Conservation (phyloP, 2,888 invertebrate species). For the Mythimna impura region DNA sequence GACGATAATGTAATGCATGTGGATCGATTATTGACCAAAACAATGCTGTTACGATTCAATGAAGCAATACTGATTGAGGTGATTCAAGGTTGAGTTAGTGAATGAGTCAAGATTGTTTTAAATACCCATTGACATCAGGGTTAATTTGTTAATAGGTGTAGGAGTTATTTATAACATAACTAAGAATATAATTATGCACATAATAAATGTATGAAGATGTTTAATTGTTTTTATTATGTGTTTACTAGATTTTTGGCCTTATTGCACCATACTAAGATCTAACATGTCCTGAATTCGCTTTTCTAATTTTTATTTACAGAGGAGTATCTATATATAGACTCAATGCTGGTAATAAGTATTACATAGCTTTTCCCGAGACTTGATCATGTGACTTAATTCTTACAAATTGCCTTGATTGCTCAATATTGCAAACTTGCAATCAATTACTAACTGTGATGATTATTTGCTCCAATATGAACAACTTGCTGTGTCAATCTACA, state of each 20-base stretch:
- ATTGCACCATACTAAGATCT: neutral
- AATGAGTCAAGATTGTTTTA: conserved; percentile 58
- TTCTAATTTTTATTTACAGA: neutral
- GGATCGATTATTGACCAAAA: conserved; percentile 40
- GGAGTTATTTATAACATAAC: neutral
- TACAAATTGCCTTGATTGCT: conserved; percentile 20
- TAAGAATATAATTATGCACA: neutral
- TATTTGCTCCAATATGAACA: conserved; percentile 15
- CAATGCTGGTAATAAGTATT: neutral
- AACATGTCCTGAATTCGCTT: neutral
- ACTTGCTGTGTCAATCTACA: neutral
- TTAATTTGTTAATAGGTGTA: conserved; percentile 51
- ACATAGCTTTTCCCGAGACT: neutral
- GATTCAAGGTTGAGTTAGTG: conserved; percentile 56
- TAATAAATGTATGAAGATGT: neutral
- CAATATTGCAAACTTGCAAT: conserved; percentile 10
- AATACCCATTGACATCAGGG: conserved; percentile 63
- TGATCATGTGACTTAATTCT: conserved; percentile 10
- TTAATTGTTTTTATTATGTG: neutral
- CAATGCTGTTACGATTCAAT: conserved; percentile 48
- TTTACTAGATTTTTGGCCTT: neutral
- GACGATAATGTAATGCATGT: conserved; percentile 22
- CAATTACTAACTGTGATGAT: conserved; percentile 10
- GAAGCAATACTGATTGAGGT: conserved; percentile 40
- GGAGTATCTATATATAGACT: neutral